A percentile compares a stretch with the other conserved stretches of the same genome.
Conservation (phyloP, 2,113 vertebrate genomes). For the Mormyrus lacerda region DNA sequence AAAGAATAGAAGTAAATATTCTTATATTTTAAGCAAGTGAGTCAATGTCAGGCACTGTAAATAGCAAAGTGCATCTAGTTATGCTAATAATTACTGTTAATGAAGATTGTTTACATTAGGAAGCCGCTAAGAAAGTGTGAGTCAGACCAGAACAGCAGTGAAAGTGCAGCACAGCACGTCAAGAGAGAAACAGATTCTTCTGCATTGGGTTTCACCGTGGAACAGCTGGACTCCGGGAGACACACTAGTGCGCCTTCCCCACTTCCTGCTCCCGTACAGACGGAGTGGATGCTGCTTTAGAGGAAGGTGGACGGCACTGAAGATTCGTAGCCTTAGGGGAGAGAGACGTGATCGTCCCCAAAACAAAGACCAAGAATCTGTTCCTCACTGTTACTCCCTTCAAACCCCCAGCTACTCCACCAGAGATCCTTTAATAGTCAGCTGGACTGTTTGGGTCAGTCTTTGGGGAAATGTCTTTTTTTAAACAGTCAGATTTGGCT, state of each 20-base stretch:
- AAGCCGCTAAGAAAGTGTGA: not conserved
- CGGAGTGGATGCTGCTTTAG: not conserved
- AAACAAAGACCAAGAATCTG: not conserved
- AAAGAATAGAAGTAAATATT: constrained; percentile 13
- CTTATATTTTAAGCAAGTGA: constrained; percentile 38
- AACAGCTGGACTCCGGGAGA: not conserved
- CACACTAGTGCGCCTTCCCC: not conserved
- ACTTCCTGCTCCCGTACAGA: not conserved
- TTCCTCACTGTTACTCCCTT: not conserved
- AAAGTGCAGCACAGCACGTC: not conserved
- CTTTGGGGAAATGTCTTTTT: not conserved
- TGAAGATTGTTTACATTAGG: not conserved
- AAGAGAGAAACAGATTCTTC: not conserved
- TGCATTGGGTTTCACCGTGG: not conserved
- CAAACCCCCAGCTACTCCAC: not conserved
- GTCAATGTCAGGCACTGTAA: constrained; percentile 32
- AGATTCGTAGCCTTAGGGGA: not conserved
- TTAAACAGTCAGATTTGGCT: not conserved
- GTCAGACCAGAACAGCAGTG: not conserved
- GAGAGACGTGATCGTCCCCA: not conserved
- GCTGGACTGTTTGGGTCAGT: not conserved
- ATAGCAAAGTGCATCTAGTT: not conserved
- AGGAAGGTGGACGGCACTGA: not conserved
- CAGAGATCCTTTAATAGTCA: not conserved
- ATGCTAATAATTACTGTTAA: not conserved